Conservation (phyloP, 2,113 vertebrate genomes). For the Carassius auratus region DNA sequence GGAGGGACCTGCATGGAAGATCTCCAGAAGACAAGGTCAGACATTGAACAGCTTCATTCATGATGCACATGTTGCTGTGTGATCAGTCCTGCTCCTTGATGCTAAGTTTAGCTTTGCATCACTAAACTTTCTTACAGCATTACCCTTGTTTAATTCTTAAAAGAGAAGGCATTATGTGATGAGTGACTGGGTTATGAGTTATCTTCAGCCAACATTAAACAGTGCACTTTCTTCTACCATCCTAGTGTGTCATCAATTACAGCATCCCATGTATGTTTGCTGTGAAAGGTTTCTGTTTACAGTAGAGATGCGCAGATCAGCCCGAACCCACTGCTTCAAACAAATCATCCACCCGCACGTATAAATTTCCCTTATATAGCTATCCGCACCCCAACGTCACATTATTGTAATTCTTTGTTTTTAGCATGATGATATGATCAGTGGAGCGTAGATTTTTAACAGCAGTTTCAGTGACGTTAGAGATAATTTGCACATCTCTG, state of each 20-base stretch:
- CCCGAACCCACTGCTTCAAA: too few species aligned
- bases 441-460: too few species aligned
- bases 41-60: neutral
- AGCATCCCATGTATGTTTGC: neutral
- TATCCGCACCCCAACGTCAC: too few species aligned
- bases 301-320: too few species aligned
- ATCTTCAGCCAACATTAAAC: neutral
- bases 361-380: too few species aligned
- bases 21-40: slow-evolving; percentile 94
- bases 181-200: neutral
- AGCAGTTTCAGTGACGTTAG: too few species aligned
- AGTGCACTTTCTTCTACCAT: neutral
- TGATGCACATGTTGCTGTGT: neutral
- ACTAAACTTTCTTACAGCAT: neutral
- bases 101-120: neutral
- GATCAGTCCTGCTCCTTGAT: neutral
- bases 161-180: neutral
- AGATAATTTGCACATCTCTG: too few species aligned
- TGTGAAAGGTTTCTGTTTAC: neutral
- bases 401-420: too few species aligned
- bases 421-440: too few species aligned
- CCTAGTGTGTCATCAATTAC: neutral
- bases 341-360: too few species aligned
- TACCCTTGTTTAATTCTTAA: neutral
- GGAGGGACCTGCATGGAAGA: slow-evolving; percentile 96